These are phyloP conservation scores for Zaprionus bogoriensis DNA, from an alignment of 2,888 invertebrate species.

Conservation along the genomic window DNA sequence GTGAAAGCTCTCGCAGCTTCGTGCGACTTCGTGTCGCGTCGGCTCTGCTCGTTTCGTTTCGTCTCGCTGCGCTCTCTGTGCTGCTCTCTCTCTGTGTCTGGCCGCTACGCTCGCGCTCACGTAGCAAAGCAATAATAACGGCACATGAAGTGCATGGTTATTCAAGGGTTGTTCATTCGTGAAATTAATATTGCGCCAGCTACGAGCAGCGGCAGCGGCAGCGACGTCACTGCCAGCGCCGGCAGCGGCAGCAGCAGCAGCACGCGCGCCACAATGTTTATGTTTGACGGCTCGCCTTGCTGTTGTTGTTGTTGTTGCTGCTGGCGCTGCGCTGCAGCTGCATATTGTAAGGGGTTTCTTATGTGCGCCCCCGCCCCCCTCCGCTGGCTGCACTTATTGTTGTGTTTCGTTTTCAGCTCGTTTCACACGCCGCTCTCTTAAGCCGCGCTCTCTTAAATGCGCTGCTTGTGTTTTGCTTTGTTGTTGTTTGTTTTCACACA, in stretches of 20 bases:
- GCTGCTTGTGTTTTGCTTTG: neutral
- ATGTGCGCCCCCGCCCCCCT: constrained; percentile 44
- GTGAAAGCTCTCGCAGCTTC: no score
- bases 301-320: constrained; percentile 32
- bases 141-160: constrained; percentile 75
- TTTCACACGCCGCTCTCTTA: constrained; percentile 32
- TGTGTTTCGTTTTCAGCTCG: constrained; percentile 58
- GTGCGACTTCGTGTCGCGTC: no score
- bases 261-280: constrained; percentile 71
- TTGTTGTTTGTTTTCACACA: constrained; percentile 36
- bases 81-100: constrained; percentile 15
- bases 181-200: constrained; percentile 75
- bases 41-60: no score
- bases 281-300: constrained; percentile 39
- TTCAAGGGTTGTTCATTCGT: constrained; percentile 79
- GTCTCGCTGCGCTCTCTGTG: no score
- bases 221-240: neutral
- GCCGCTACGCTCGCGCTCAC: constrained; percentile 41
- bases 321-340: constrained; percentile 40
- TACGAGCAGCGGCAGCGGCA: constrained; percentile 19
- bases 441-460: constrained; percentile 3
- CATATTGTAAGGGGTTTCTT: constrained; percentile 69
- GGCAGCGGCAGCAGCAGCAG: constrained; percentile 27
- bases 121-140: constrained; percentile 65
- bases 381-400: constrained; percentile 29